Percentiles rank a stretch among this genome's conserved stretches.
phyloP scores from a whole-genome alignment of 2,113 vertebrate genomes.

The Oryctolagus cuniculus region mOryCun1.1 NC_091434.1:77236001-77236500 shows the following conservation, averaged over 20 bases:
- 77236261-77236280: slow-evolving; percentile 53
- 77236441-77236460: slow-evolving; percentile 17
- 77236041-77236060: slow-evolving; percentile 69
- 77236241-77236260: slow-evolving; percentile 52
- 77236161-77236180: slow-evolving; percentile 39
- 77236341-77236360: slow-evolving; percentile 41
- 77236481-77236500: slow-evolving; percentile 43
- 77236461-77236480: neutral
- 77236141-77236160: slow-evolving; percentile 55
- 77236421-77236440: neutral
- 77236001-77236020: slow-evolving; percentile 63
- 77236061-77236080: slow-evolving; percentile 45
- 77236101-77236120: slow-evolving; percentile 64
- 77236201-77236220: slow-evolving; percentile 42
- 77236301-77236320: slow-evolving; percentile 67
- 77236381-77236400: slow-evolving; percentile 48
- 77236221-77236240: slow-evolving; percentile 23
- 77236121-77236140: slow-evolving; percentile 68
- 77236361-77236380: slow-evolving; percentile 52
- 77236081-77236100: slow-evolving; percentile 70
- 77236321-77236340: slow-evolving; percentile 68
- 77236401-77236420: neutral
- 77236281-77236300: slow-evolving; percentile 54
- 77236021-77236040: slow-evolving; percentile 66
- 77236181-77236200: slow-evolving; percentile 14